phyloP scores from a whole-genome alignment of 2,888 invertebrate species.

The Acanthosepion esculentum region DNA sequence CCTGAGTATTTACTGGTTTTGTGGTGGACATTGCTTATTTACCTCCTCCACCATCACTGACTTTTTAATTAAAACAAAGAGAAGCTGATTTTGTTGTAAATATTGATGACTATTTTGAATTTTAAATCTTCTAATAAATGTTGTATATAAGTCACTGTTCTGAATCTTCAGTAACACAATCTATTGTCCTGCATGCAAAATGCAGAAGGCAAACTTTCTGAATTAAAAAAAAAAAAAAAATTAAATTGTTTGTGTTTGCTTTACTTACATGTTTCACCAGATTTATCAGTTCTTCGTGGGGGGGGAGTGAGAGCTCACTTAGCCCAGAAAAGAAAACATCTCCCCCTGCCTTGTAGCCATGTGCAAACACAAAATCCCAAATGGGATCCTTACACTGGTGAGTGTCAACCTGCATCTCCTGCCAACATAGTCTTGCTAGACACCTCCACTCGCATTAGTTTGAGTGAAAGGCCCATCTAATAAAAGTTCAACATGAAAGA shows the following conservation, averaged over 20 bases:
- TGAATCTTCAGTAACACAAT: not conserved
- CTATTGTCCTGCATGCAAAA: not conserved
- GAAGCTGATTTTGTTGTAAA: not conserved
- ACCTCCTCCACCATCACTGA: not conserved
- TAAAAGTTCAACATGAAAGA: no score
- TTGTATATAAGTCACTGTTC: conserved; percentile 16
- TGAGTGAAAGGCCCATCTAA: no score
- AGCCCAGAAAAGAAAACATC: no score
- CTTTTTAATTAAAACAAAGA: not conserved
- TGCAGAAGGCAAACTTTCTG: not conserved
- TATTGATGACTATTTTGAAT: conserved; percentile 25
- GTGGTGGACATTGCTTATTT: not conserved
- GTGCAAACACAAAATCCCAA: no score
- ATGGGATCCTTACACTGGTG: no score
- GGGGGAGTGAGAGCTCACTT: no score
- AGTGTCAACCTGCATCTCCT: no score
- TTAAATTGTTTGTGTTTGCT: not conserved
- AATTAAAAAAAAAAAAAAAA: not conserved
- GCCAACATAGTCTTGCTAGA: no score
- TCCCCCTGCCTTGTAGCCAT: no score
- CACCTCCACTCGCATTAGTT: no score
- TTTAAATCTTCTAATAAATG: not conserved
- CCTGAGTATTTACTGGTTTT: not conserved
- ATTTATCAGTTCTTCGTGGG: no score
- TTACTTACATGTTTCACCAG: no score